Evolutionary conservation across 2,113 vertebrate genomes (phyloP).

Genomic region (Mus musculus): DNA sequence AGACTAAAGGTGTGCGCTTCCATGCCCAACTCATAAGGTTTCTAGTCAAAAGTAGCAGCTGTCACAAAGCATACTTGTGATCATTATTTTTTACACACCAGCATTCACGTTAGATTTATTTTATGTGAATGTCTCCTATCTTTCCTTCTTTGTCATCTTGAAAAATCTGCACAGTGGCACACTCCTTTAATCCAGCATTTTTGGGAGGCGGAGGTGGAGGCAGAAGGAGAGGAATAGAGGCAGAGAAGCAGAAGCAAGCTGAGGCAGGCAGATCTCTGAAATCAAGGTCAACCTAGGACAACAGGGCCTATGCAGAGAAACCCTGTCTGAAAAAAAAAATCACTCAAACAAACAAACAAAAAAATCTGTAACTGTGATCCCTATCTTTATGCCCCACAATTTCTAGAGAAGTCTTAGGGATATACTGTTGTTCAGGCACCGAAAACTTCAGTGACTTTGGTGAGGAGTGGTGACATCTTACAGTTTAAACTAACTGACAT

Average conservation of each 20-base stretch:
- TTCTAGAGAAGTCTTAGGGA: conserved; percentile 28
- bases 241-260: background rate
- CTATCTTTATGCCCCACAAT: background rate
- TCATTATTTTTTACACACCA: background rate
- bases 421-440: background rate
- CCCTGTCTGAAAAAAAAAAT: background rate
- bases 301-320: background rate
- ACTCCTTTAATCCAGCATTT: background rate
- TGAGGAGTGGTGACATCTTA: background rate
- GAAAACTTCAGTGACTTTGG: background rate
- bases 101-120: background rate
- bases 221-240: background rate
- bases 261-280: background rate
- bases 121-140: background rate
- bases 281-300: background rate
- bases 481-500: background rate
- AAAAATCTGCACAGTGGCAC: background rate
- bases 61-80: background rate
- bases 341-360: background rate
- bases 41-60: background rate
- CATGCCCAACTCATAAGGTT: background rate
- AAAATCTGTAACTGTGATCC: background rate
- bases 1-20: background rate
- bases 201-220: background rate
- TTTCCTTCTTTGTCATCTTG: background rate